These are phyloP conservation scores for Himalopsyche anomala DNA, from an alignment of 2,888 invertebrate genomes.

Conservation along the genomic window DNA sequence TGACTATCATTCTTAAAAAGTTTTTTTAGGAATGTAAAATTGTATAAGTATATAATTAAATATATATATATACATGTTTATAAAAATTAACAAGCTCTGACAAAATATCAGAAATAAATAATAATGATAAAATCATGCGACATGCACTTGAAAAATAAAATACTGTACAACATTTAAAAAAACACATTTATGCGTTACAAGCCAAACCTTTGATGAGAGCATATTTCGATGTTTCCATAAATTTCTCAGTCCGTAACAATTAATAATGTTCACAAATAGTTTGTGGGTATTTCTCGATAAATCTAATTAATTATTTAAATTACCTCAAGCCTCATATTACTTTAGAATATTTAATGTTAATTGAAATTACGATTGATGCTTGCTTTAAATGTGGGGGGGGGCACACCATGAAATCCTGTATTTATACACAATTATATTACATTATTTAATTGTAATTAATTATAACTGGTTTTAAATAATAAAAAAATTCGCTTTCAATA, in stretches of 20 bases:
- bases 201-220: constrained; percentile 32
- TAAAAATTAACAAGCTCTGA: not conserved
- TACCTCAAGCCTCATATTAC: not conserved
- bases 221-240: constrained; percentile 36
- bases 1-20: not conserved
- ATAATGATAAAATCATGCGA: not conserved
- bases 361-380: constrained; percentile 39
- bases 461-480: too few species aligned
- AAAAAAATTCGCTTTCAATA: too few species aligned
- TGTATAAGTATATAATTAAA: too few species aligned
- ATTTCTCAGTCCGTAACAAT: constrained; percentile 24
- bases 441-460: too few species aligned
- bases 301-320: not conserved
- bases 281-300: not conserved
- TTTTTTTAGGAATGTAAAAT: not conserved
- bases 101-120: not conserved
- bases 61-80: too few species aligned
- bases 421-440: not conserved
- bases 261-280: constrained; percentile 16
- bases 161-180: not conserved
- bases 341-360: constrained; percentile 26
- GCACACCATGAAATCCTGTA: constrained; percentile 23
- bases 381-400: not conserved
- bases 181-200: not conserved
- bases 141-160: not conserved